These are phyloP conservation scores for Hyphantria cunea DNA, from an alignment of 1,140 invertebrate genomes.

Conservation along the genomic window DNA sequence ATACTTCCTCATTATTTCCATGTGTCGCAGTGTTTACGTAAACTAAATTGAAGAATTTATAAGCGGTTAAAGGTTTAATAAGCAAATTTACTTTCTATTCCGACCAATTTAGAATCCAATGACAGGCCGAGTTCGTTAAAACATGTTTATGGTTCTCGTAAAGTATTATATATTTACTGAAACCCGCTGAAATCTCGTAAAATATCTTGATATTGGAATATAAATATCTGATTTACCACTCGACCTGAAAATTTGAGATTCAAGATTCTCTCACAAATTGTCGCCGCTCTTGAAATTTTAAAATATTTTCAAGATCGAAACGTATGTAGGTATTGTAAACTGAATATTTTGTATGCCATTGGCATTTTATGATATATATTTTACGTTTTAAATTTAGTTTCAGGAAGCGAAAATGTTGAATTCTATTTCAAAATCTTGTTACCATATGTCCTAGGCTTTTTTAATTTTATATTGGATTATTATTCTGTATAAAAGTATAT, in stretches of 20 bases:
- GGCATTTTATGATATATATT: slow-evolving; percentile 21
- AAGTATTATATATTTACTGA: no score
- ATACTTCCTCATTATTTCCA: no score
- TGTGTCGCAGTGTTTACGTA: no score
- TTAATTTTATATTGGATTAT: no score
- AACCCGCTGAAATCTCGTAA: not conserved
- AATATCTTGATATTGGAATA: slow-evolving; percentile 20
- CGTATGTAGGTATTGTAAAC: slow-evolving; percentile 35
- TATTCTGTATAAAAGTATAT: no score
- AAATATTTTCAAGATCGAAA: slow-evolving; percentile 44
- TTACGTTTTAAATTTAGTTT: slow-evolving; percentile 24
- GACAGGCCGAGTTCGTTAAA: no score
- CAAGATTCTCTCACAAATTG: slow-evolving; percentile 54
- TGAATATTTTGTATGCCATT: slow-evolving; percentile 50
- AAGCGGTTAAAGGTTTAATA: no score
- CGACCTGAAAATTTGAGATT: slow-evolving; percentile 33
- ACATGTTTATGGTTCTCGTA: no score
- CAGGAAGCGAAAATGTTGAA: slow-evolving; percentile 7
- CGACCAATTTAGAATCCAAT: no score
- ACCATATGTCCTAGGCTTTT: no score
- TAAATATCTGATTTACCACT: slow-evolving; percentile 26
- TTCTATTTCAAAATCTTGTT: slow-evolving; percentile 26
- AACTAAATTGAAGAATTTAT: no score
- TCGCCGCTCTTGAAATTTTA: slow-evolving; percentile 50
- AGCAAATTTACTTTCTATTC: no score